phyloP scores from a whole-genome alignment of 2,888 invertebrate genomes.

The Mamestra brassicae region DNA sequence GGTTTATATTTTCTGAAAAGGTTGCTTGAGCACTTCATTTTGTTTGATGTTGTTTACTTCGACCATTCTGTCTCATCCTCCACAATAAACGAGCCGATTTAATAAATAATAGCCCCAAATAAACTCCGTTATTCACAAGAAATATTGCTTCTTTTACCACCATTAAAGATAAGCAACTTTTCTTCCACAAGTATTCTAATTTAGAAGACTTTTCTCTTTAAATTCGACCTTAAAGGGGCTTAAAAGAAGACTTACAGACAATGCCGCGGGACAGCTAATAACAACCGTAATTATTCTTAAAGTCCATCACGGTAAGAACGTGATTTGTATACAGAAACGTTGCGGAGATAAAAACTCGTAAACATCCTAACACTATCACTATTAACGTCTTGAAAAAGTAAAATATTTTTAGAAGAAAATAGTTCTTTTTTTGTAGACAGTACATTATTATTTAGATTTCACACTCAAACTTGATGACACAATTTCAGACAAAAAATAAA shows the following conservation, averaged over 20 bases:
- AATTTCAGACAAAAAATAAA: too few relatives aligned
- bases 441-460: neutral
- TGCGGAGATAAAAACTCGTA: slow-evolving; percentile 13
- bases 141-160: neutral
- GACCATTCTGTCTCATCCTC: neutral
- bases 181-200: slow-evolving; percentile 33
- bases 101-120: neutral
- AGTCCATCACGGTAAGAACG: slow-evolving; percentile 52
- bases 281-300: slow-evolving; percentile 60
- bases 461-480: neutral
- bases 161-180: slow-evolving; percentile 23
- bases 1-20: too few relatives aligned
- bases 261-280: slow-evolving; percentile 47
- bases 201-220: slow-evolving; percentile 32
- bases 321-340: slow-evolving; percentile 59
- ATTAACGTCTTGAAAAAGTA: neutral
- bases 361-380: slow-evolving; percentile 40
- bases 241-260: slow-evolving; percentile 42
- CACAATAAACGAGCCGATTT: neutral
- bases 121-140: neutral
- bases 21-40: too few relatives aligned
- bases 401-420: neutral
- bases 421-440: neutral
- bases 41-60: neutral
- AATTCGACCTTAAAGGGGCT: slow-evolving; percentile 28